These are phyloP conservation scores for Egretta garzetta DNA, from an alignment of 2,113 vertebrate species.

Conservation along the genomic window DNA sequence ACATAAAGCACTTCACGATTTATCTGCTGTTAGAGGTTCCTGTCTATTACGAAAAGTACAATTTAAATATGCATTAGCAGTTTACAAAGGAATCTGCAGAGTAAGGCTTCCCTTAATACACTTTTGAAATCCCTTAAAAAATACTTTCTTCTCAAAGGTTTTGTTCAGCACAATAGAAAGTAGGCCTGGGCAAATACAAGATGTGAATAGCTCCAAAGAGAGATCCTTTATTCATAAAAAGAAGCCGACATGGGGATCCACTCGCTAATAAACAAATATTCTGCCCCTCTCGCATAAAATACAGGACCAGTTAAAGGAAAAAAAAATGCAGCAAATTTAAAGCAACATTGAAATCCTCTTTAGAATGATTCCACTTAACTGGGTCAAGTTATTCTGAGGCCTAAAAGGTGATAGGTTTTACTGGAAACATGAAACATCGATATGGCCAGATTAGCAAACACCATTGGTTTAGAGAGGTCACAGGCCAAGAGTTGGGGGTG, in stretches of 20 bases:
- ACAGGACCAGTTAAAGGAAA: neutral
- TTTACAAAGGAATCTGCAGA: neutral
- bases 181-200: neutral
- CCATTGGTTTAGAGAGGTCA: neutral
- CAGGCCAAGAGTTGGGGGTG: neutral
- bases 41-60: neutral
- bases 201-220: neutral
- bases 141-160: neutral
- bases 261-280: neutral
- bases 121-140: neutral
- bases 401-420: neutral
- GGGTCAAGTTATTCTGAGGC: neutral
- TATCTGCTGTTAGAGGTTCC: neutral
- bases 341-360: neutral
- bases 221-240: neutral
- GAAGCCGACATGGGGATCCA: neutral
- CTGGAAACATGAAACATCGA: neutral
- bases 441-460: neutral
- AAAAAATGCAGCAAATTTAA: neutral
- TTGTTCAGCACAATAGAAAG: neutral
- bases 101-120: neutral
- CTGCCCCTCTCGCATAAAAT: neutral
- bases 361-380: neutral
- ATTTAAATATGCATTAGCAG: neutral
- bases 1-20: rapidly evolving